Conservation (phyloP, 2,888 invertebrate species). For the Leucophenga maculata region DNA sequence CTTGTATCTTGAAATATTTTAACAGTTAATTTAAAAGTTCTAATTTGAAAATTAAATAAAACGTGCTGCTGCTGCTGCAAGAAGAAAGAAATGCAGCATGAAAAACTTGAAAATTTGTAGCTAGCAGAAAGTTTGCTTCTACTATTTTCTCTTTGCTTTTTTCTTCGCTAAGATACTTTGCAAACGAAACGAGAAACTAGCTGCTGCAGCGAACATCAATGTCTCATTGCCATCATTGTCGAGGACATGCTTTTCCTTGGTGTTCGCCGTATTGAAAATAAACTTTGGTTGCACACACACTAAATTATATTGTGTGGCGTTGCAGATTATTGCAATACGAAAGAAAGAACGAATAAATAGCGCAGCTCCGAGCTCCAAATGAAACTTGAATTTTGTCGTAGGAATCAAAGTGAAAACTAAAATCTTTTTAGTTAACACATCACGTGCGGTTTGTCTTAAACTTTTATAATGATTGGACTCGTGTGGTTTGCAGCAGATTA, state of each 20-base stretch:
- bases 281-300: conserved; percentile 10
- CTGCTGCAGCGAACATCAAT: no score
- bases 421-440: conserved; percentile 20
- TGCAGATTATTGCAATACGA: background rate
- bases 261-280: conserved; percentile 21
- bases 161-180: no score
- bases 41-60: conserved; percentile 36
- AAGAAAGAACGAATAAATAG: background rate
- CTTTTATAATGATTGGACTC: conserved; percentile 52
- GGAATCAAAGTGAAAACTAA: background rate
- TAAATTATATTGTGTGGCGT: conserved; percentile 17
- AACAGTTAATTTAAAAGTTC: conserved; percentile 34
- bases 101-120: conserved; percentile 17
- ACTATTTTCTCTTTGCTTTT: no score
- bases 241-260: conserved; percentile 19
- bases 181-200: no score
- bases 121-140: background rate
- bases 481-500: conserved; percentile 26
- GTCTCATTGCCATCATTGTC: conserved; percentile 1
- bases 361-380: background rate
- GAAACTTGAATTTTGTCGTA: conserved; percentile 3
- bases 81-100: background rate
- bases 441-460: conserved; percentile 49
- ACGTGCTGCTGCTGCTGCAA: conserved; percentile 7
- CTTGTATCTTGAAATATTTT: background rate